Evolutionary conservation across 2,888 invertebrate species (phyloP).

Genomic region (Isoperla grammatica): DNA sequence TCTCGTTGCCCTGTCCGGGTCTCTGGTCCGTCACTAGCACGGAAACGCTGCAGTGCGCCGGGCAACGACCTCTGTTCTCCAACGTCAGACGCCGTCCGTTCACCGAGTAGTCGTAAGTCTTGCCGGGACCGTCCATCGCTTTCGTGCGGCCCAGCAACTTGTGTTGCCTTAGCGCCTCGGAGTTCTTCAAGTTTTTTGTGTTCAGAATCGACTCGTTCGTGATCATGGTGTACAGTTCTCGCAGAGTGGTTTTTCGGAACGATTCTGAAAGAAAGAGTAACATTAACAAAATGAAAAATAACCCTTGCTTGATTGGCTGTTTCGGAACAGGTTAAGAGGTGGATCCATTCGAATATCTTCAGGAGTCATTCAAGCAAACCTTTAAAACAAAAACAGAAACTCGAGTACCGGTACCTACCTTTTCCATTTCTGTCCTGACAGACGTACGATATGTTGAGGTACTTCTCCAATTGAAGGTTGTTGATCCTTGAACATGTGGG

Average conservation of each 20-base stretch:
- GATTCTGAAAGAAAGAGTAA: constrained; percentile 18
- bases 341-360: no score
- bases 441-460: constrained; percentile 22
- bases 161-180: constrained; percentile 8
- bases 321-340: no score
- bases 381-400: no score
- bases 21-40: constrained; percentile 53
- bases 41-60: constrained; percentile 59
- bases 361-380: no score
- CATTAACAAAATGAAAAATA: no score
- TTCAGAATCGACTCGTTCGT: constrained; percentile 15
- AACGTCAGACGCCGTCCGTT: constrained; percentile 61
- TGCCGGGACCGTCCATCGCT: neutral
- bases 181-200: neutral
- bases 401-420: constrained; percentile 19
- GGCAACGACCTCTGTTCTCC: constrained; percentile 66
- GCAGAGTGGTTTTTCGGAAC: neutral
- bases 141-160: constrained; percentile 9
- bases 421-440: constrained; percentile 21
- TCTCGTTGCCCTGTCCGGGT: constrained; percentile 45
- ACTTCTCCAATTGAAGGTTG: constrained; percentile 15
- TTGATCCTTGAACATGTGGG: constrained; percentile 16
- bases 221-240: constrained; percentile 14
- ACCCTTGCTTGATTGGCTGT: no score
- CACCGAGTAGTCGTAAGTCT: constrained; percentile 51